Percentiles rank a stretch among this genome's conserved stretches.
phyloP scores from a whole-genome alignment of 2,888 invertebrate genomes.

The Melanophora roralis region DNA sequence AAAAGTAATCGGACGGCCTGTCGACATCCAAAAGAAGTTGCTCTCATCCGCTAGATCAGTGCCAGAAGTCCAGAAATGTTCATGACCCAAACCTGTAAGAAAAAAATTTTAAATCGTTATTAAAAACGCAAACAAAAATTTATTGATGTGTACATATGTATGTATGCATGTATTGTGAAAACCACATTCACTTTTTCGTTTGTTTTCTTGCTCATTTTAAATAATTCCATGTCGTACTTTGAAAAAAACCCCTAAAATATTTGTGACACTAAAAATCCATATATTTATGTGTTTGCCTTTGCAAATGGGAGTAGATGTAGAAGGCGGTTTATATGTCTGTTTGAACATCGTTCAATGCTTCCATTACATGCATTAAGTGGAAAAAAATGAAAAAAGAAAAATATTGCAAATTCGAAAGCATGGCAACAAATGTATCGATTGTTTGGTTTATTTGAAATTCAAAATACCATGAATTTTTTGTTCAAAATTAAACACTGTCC shows the following conservation, averaged over 20 bases:
- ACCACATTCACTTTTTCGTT: constrained; percentile 36
- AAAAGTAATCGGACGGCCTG: constrained; percentile 90
- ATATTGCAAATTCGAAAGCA: neutral
- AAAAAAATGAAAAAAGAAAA: neutral
- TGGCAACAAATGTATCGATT: constrained; percentile 26
- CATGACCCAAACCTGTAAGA: constrained; percentile 86
- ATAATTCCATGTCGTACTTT: constrained; percentile 1
- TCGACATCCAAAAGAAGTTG: constrained; percentile 95
- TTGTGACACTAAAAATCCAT: too few species aligned
- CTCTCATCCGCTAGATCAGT: constrained; percentile 95
- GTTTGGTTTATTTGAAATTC: neutral
- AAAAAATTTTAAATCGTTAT: neutral
- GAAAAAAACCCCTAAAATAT: constrained; percentile 5
- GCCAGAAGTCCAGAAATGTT: constrained; percentile 96
- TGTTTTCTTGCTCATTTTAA: neutral
- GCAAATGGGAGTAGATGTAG: neutral
- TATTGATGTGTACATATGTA: constrained; percentile 33
- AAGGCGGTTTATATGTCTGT: neutral
- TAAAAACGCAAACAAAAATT: constrained; percentile 6
- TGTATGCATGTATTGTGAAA: too few species aligned
- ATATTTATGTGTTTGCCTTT: too few species aligned
- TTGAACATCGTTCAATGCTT: neutral
- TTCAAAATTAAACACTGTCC: too few species aligned
- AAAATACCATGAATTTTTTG: neutral
- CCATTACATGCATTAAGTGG: neutral